These are phyloP conservation scores for Lypha dubia DNA, from an alignment of 2,888 invertebrate species.

Conservation along the genomic window DNA sequence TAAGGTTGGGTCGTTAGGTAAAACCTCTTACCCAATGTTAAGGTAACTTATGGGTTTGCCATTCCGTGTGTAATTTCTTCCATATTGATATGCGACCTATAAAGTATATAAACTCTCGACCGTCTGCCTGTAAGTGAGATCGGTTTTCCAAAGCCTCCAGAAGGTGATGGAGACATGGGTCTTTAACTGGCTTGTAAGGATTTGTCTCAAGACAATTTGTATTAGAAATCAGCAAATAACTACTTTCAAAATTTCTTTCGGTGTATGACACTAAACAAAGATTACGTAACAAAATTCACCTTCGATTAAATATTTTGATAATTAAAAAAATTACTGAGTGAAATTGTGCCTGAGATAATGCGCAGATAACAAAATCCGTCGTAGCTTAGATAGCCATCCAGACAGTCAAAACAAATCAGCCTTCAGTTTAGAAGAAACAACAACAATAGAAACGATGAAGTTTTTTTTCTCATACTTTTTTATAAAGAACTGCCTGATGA, in stretches of 20 bases:
- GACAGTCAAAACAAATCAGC: constrained; percentile 78
- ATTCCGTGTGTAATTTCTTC: too few species aligned
- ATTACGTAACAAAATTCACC: constrained; percentile 37
- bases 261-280: constrained; percentile 17
- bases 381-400: constrained; percentile 31
- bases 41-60: too few species aligned
- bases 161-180: too few species aligned
- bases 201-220: too few species aligned
- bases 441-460: neutral
- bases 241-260: constrained; percentile 23
- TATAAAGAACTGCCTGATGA: constrained; percentile 28
- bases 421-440: constrained; percentile 39
- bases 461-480: neutral
- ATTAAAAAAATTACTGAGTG: neutral
- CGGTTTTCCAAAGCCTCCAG: too few species aligned
- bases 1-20: too few species aligned
- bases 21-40: too few species aligned
- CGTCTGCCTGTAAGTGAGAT: too few species aligned
- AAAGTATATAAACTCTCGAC: too few species aligned
- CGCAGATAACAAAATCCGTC: constrained; percentile 76
- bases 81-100: too few species aligned
- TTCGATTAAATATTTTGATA: neutral
- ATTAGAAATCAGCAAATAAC: too few species aligned
- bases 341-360: constrained; percentile 62
- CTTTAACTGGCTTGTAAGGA: too few species aligned